Evolutionary conservation across 2,797 vertebrate species (phyloP).

Genomic region (Lepus oiostolus): DNA sequence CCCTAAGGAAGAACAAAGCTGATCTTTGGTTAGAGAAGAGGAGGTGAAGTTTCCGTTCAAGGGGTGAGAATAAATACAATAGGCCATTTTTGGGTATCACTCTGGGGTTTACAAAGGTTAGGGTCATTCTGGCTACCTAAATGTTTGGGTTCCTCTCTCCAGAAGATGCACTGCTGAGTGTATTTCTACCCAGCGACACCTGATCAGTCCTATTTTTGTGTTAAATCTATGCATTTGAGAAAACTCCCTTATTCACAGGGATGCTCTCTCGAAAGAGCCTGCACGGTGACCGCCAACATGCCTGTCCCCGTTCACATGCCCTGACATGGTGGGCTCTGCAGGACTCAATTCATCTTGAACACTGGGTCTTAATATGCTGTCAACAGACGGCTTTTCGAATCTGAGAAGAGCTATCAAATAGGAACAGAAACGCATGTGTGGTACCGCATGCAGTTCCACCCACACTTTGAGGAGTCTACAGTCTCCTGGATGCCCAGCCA

Average conservation of each 20-base stretch:
- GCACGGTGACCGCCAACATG: no score
- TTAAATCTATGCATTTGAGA: neutral
- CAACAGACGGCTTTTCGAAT: constrained; percentile 39
- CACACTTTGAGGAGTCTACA: neutral
- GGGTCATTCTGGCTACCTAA: neutral
- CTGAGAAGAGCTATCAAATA: neutral
- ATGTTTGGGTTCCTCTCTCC: neutral
- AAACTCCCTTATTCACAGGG: neutral
- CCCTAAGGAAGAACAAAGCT: neutral
- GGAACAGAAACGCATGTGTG: neutral
- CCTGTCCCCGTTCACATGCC: neutral
- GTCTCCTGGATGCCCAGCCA: neutral
- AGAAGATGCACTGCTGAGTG: neutral
- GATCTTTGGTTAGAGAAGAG: neutral
- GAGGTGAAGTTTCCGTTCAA: neutral
- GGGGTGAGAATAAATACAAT: neutral
- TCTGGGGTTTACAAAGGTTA: neutral
- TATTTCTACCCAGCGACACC: neutral
- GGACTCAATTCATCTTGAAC: neutral
- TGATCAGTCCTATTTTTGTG: neutral
- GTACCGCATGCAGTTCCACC: neutral
- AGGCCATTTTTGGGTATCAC: neutral
- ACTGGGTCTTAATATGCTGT: neutral
- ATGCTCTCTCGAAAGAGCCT: neutral
- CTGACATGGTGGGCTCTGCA: neutral